A percentile compares a stretch with the other conserved stretches of the same genome.
These are phyloP conservation scores for Eciton burchellii DNA, from an alignment of 1,140 invertebrate species.

Conservation along the genomic window DNA sequence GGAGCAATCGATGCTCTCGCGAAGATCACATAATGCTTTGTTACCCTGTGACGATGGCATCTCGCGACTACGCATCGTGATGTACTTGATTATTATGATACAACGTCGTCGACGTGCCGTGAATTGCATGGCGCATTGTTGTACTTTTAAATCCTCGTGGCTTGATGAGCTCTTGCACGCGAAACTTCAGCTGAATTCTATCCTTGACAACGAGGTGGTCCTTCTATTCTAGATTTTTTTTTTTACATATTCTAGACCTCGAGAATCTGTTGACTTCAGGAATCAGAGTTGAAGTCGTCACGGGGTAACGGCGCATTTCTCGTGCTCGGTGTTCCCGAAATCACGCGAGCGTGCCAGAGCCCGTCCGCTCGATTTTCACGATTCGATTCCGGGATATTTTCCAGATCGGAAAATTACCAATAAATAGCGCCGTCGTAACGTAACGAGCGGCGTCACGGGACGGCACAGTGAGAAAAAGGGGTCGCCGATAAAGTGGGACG, in stretches of 20 bases:
- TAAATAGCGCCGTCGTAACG: slow-evolving; percentile 32
- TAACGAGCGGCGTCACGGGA: not conserved
- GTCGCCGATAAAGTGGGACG: slow-evolving; percentile 50
- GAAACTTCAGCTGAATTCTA: too few species aligned
- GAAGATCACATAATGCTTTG: not conserved
- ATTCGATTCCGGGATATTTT: slow-evolving; percentile 16
- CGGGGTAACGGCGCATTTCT: slow-evolving; percentile 23
- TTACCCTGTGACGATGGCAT: not conserved
- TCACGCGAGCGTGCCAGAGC: not conserved
- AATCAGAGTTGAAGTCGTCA: not conserved
- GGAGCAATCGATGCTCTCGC: not conserved
- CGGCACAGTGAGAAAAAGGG: slow-evolving; percentile 48
- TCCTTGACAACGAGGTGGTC: too few species aligned
- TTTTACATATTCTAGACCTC: too few species aligned
- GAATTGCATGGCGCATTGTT: too few species aligned
- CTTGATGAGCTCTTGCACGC: too few species aligned
- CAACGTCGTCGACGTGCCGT: not conserved
- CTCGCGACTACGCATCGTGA: not conserved
- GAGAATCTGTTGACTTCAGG: not conserved
- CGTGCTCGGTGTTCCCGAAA: not conserved
- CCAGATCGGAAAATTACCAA: slow-evolving; percentile 46
- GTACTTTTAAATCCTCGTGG: too few species aligned
- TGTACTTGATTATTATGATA: not conserved
- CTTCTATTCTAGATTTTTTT: not conserved
- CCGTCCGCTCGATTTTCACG: slow-evolving; percentile 3